A percentile compares a stretch with the other conserved stretches of the same genome.
These are phyloP conservation scores for Verasper variegatus DNA, from an alignment of 2,113 vertebrate genomes.

Conservation along the genomic window DNA sequence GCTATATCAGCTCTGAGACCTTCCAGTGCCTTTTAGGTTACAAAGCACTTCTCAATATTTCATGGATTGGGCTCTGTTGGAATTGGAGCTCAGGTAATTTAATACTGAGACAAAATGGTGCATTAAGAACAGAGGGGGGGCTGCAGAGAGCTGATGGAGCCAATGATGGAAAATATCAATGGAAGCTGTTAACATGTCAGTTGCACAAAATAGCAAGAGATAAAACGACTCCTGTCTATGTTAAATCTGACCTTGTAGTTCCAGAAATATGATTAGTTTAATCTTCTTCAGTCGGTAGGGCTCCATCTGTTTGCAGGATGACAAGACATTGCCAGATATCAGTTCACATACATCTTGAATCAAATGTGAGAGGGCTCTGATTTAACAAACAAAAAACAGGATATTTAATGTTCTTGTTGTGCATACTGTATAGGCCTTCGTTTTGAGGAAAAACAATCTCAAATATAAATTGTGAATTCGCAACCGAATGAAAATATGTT, in stretches of 20 bases:
- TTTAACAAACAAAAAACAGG: neutral
- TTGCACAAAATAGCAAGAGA: neutral
- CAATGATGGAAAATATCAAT: slow-evolving; percentile 15
- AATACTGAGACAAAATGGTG: slow-evolving; percentile 55
- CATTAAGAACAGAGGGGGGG: slow-evolving; percentile 26
- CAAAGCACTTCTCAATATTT: slow-evolving; percentile 68
- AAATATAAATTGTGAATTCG: too few relatives aligned
- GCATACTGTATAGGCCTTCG: neutral
- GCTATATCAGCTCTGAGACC: slow-evolving; percentile 4
- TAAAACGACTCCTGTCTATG: neutral
- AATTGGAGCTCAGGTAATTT: slow-evolving; percentile 51
- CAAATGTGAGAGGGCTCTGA: too few relatives aligned
- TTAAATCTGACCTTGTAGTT: slow-evolving; percentile 13
- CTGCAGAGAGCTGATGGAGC: slow-evolving; percentile 4
- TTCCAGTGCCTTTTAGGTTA: slow-evolving; percentile 45
- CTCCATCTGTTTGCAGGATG: too few relatives aligned
- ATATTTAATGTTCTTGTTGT: neutral
- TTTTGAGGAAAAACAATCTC: neutral
- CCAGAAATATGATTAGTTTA: neutral
- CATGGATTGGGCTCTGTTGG: slow-evolving; percentile 51
- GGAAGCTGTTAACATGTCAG: neutral
- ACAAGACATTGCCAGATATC: too few relatives aligned
- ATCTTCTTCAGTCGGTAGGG: neutral
- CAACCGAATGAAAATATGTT: too few relatives aligned
- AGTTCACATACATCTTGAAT: too few relatives aligned